A percentile compares a stretch with the other conserved stretches of the same genome.
Conservation (phyloP, 2,888 invertebrate species). For the Spicauda simplicius region DNA sequence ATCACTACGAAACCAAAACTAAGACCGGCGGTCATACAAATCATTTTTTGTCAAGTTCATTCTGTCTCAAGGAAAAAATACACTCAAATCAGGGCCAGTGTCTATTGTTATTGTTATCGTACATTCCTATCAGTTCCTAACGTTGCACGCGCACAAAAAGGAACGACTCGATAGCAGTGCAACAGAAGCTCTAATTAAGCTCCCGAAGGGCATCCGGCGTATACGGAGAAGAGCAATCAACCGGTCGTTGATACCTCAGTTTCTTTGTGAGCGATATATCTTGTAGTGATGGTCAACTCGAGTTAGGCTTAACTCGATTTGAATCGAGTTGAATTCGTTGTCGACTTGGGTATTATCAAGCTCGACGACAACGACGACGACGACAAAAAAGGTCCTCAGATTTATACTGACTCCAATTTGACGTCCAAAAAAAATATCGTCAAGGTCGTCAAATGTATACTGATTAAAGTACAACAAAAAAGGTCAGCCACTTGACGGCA, state of each 20-base stretch:
- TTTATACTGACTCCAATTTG: no score
- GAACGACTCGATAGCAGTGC: slow-evolving; percentile 38
- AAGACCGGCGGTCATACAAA: neutral
- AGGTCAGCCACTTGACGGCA: no score
- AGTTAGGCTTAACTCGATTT: no score
- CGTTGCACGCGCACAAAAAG: slow-evolving; percentile 35
- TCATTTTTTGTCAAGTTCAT: slow-evolving; percentile 24
- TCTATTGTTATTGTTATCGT: slow-evolving; percentile 36
- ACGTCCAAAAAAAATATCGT: no score
- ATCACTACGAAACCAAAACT: neutral
- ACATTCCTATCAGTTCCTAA: slow-evolving; percentile 35
- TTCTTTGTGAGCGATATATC: slow-evolving; percentile 42
- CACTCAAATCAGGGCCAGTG: slow-evolving; percentile 22
- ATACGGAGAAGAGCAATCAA: slow-evolving; percentile 59
- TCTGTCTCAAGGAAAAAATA: slow-evolving; percentile 7
- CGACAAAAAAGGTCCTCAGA: no score
- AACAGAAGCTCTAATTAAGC: slow-evolving; percentile 54
- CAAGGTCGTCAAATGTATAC: no score
- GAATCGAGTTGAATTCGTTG: no score
- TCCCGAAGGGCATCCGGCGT: slow-evolving; percentile 69
- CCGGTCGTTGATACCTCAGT: slow-evolving; percentile 72
- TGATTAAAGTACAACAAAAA: no score
- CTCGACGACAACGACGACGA: no score
- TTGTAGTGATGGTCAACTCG: no score
- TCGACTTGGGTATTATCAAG: no score